A percentile compares a stretch with the other conserved stretches of the same genome.
Evolutionary conservation across 1,140 invertebrate genomes (phyloP).

Genomic region (Cotesia vestalis): DNA sequence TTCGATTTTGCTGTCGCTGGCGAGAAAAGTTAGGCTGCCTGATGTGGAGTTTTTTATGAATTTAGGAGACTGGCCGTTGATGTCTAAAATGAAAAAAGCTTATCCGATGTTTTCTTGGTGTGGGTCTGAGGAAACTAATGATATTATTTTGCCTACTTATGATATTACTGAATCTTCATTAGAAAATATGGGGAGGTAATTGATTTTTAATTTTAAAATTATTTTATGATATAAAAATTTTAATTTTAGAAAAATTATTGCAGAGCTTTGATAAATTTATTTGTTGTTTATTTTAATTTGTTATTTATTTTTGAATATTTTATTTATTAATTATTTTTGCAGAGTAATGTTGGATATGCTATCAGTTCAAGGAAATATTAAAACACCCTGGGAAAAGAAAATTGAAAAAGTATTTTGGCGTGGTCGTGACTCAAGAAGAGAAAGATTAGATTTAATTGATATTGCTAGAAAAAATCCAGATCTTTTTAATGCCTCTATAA

Average conservation of each 20-base stretch:
- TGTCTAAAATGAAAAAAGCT: conserved; percentile 67
- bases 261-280: neutral
- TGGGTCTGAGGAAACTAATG: conserved; percentile 82
- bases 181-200: conserved; percentile 88
- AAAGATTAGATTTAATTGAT: conserved; percentile 84
- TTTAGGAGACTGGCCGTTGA: conserved; percentile 94
- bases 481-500: conserved; percentile 90
- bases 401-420: conserved; percentile 86
- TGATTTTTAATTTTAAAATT: conserved; percentile 35
- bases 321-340: conserved; percentile 43
- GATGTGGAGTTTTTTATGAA: conserved; percentile 93
- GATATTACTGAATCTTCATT: conserved; percentile 92
- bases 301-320: neutral
- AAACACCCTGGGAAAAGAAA: conserved; percentile 79
- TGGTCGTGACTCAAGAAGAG: conserved; percentile 86
- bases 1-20: conserved; percentile 83
- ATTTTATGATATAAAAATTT: too few species aligned
- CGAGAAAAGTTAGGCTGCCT: conserved; percentile 84
- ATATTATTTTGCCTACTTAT: conserved; percentile 96
- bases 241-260: conserved; percentile 12
- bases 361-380: conserved; percentile 84
- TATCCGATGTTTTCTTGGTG: conserved; percentile 98
- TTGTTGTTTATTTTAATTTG: neutral
- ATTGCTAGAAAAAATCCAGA: conserved; percentile 81
- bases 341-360: conserved; percentile 90